phyloP scores from a whole-genome alignment of 2,113 vertebrate genomes.

The Alethe diademata region DNA sequence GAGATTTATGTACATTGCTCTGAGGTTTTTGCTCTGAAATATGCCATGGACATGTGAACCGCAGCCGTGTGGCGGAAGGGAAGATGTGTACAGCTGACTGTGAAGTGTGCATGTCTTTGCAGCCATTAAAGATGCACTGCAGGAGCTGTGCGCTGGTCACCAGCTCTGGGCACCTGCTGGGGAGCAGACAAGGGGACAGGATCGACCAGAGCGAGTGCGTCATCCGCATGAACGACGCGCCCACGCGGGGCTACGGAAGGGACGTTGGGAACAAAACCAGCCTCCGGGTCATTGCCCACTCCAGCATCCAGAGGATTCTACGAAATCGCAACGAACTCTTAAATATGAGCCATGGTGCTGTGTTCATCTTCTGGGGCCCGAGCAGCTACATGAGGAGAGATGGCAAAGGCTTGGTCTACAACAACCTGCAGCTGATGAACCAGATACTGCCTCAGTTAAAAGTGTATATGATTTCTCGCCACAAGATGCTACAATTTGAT shows the following conservation, averaged over 20 bases:
- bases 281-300: constrained; percentile 93
- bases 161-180: constrained; percentile 92
- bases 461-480: constrained; percentile 93
- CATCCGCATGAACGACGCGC: constrained; percentile 97
- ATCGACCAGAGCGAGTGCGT: constrained; percentile 92
- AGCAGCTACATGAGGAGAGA: constrained; percentile 96
- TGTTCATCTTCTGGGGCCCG: constrained; percentile 99
- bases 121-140: constrained; percentile 96
- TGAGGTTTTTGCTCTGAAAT: not conserved
- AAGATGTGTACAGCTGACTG: not conserved
- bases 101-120: constrained; percentile 20
- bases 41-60: rapidly evolving
- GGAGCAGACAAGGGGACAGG: constrained; percentile 79
- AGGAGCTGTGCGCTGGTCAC: constrained; percentile 89
- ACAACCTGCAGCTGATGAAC: constrained; percentile 94
- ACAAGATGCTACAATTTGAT: constrained; percentile 97
- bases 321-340: constrained; percentile 89
- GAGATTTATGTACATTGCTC: not conserved
- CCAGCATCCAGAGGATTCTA: constrained; percentile 93
- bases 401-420: constrained; percentile 93
- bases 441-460: constrained; percentile 91
- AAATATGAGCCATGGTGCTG: constrained; percentile 89
- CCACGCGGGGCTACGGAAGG: constrained; percentile 77
- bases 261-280: constrained; percentile 92
- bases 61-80: not conserved